Percentiles rank a stretch among this genome's conserved stretches.
Evolutionary conservation across 2,888 invertebrate species (phyloP).

Genomic region (Notodromas monacha): DNA sequence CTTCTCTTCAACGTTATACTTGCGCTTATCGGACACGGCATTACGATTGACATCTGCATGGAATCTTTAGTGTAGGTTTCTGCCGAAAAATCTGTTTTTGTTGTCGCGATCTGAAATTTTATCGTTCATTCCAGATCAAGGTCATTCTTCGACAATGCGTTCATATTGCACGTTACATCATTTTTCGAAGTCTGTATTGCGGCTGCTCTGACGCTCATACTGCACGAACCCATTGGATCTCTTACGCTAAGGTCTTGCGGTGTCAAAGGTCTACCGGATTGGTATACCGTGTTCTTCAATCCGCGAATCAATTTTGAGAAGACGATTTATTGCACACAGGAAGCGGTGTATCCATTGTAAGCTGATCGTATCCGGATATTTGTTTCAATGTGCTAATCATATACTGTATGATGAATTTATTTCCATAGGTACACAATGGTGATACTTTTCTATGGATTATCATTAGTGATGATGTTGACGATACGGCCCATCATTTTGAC

Average conservation of each 20-base stretch:
- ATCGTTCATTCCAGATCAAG: too few species aligned
- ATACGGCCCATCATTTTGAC: conserved; percentile 26
- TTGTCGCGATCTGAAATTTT: too few species aligned
- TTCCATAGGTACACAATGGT: conserved; percentile 55
- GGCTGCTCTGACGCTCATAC: conserved; percentile 35
- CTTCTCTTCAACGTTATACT: conserved; percentile 71
- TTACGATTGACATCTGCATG: conserved; percentile 27
- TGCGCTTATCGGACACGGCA: conserved; percentile 25
- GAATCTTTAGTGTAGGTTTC: too few species aligned
- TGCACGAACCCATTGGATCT: conserved; percentile 47
- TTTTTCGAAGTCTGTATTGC: too few species aligned
- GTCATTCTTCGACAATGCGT: too few species aligned
- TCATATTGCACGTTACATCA: too few species aligned
- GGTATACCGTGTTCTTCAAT: conserved; percentile 84
- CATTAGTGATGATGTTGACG: conserved; percentile 39
- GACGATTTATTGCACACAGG: conserved; percentile 72
- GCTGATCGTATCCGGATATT: conserved; percentile 13
- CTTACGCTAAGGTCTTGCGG: conserved; percentile 41
- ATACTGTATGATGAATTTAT: conserved; percentile 7
- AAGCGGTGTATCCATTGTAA: conserved; percentile 88
- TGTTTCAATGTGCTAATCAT: neutral
- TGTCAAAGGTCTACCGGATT: conserved; percentile 51
- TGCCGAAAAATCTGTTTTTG: too few species aligned
- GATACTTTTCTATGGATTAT: conserved; percentile 54
- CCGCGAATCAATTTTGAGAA: conserved; percentile 67